Evolutionary conservation across 2,113 vertebrate genomes (phyloP).

Genomic region (Tichodroma muraria): DNA sequence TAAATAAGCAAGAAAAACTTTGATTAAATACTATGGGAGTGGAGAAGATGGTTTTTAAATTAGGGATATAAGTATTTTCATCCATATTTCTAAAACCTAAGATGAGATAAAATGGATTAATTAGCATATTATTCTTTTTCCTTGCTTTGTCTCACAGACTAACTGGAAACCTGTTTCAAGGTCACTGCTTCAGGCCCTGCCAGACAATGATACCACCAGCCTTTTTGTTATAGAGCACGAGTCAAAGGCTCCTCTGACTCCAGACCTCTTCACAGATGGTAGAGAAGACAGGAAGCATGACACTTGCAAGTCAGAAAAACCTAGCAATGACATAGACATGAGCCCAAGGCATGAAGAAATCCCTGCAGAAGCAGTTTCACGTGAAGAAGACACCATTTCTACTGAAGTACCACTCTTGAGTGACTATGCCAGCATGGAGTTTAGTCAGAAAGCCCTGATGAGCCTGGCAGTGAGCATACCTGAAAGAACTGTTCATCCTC

Average conservation of each 20-base stretch:
- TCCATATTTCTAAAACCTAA: background rate
- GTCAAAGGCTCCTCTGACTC: background rate
- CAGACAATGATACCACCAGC: slow-evolving; percentile 55
- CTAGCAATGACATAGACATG: background rate
- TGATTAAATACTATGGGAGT: background rate
- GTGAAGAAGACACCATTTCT: background rate
- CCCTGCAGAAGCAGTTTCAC: background rate
- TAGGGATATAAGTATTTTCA: background rate
- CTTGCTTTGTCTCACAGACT: background rate
- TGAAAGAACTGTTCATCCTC: background rate
- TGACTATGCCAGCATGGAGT: slow-evolving; percentile 79
- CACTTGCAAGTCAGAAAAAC: background rate
- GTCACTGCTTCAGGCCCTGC: background rate
- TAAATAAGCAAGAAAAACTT: background rate
- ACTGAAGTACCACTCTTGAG: slow-evolving; percentile 8
- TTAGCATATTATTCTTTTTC: background rate
- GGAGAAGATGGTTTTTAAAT: background rate
- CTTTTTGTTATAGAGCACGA: slow-evolving; percentile 62
- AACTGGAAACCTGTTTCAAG: background rate
- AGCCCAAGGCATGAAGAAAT: background rate
- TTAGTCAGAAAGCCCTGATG: slow-evolving; percentile 38
- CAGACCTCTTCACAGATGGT: background rate
- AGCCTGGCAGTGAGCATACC: background rate
- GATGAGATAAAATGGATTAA: background rate
- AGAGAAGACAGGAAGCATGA: background rate